A percentile compares a stretch with the other conserved stretches of the same genome.
Evolutionary conservation across 2,888 invertebrate genomes (phyloP).

Genomic region (Hyposoter didymator): DNA sequence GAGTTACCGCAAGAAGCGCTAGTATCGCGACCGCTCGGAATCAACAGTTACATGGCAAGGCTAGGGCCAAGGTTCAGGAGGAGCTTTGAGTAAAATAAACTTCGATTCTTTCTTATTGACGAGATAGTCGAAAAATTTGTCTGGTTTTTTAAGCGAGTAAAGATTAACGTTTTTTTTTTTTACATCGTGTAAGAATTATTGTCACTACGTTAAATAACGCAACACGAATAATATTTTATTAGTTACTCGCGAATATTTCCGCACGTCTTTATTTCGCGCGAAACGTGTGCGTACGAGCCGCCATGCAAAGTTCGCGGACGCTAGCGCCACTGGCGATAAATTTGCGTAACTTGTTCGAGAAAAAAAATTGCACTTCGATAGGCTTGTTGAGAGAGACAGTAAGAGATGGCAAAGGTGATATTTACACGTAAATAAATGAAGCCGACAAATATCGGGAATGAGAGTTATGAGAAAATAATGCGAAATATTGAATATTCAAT

Average conservation of each 20-base stretch:
- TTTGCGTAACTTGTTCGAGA: neutral
- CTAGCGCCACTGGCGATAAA: constrained; percentile 13
- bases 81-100: neutral
- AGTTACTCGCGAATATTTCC: neutral
- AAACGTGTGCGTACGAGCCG: neutral
- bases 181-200: constrained; percentile 1
- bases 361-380: constrained; percentile 45
- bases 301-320: neutral
- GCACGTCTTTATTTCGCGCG: neutral
- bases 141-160: neutral
- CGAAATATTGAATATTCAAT: constrained; percentile 1
- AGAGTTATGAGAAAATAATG: constrained; percentile 1
- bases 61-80: constrained; percentile 8
- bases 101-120: neutral
- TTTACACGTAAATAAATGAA: constrained; percentile 37
- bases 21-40: constrained; percentile 3
- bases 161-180: neutral
- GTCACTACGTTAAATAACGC: neutral
- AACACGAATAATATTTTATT: constrained; percentile 2
- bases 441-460: constrained; percentile 5
- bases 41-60: constrained; percentile 5
- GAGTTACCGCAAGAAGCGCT: neutral
- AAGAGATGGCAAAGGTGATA: constrained; percentile 57
- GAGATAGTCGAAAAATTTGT: neutral
- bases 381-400: constrained; percentile 17